Percentiles rank a stretch among this genome's conserved stretches.
phyloP scores from a whole-genome alignment of 2,888 invertebrate species.

The Ormyrus labotus region DNA sequence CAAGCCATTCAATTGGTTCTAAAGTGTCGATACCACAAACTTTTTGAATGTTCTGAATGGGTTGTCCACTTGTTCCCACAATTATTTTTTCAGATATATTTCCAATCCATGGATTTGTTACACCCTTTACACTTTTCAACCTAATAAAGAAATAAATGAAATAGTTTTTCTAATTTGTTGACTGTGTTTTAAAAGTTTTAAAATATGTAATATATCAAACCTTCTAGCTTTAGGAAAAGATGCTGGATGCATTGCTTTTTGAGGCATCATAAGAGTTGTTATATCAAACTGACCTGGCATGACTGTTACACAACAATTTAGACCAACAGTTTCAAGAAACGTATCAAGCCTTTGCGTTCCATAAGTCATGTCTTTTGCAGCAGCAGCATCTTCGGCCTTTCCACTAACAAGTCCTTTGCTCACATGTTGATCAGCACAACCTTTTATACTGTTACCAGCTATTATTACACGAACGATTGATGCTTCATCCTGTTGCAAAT shows the following conservation, averaged over 20 bases:
- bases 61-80: conserved; percentile 86
- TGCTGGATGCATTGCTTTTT: conserved; percentile 93
- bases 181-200: not conserved
- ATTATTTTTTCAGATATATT: conserved; percentile 66
- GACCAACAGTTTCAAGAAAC: conserved; percentile 65
- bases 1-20: conserved; percentile 83
- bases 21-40: conserved; percentile 81
- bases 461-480: conserved; percentile 87
- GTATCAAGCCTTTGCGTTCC: conserved; percentile 63
- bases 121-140: conserved; percentile 85
- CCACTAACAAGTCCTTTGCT: conserved; percentile 60
- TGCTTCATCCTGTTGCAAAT: conserved; percentile 81
- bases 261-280: conserved; percentile 92
- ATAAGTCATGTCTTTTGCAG: conserved; percentile 60
- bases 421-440: conserved; percentile 57
- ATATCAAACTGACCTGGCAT: conserved; percentile 97
- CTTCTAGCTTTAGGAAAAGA: conserved; percentile 67
- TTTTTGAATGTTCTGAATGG: conserved; percentile 86
- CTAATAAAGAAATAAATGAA: conserved; percentile 71
- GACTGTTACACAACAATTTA: conserved; percentile 82
- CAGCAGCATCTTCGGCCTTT: conserved; percentile 61
- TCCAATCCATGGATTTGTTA: conserved; percentile 87
- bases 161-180: not conserved
- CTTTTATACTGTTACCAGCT: conserved; percentile 77
- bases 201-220: conserved; percentile 52